Percentiles rank a stretch among this genome's conserved stretches.
Conservation (phyloP, 2,797 vertebrate genomes). For the Cirrhinus mrigala region DNA sequence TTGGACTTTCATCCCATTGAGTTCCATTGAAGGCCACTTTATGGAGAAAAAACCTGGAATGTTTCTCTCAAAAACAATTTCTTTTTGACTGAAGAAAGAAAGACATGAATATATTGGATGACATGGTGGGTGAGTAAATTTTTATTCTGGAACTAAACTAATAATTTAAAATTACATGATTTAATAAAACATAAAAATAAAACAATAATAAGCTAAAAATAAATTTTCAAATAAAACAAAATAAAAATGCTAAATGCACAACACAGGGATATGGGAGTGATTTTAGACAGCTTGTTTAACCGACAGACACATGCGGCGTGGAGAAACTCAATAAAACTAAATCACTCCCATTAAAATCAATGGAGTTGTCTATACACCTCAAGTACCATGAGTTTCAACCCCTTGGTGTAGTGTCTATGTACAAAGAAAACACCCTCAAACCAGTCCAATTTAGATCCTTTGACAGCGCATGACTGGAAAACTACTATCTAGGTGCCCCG, state of each 20-base stretch:
- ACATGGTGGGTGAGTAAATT: too few relatives aligned
- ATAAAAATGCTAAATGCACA: neutral
- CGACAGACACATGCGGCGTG: neutral
- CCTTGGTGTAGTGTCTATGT: neutral
- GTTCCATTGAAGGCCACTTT: too few relatives aligned
- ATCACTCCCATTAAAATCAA: neutral
- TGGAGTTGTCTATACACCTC: neutral
- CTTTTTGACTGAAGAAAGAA: too few relatives aligned
- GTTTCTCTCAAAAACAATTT: too few relatives aligned
- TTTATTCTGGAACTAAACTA: too few relatives aligned
- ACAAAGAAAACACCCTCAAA: slow-evolving; percentile 19
- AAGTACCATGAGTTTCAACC: neutral
- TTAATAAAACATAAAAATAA: too few relatives aligned
- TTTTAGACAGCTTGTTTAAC: neutral
- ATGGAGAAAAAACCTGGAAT: too few relatives aligned
- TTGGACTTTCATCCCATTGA: too few relatives aligned
- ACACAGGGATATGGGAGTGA: too few relatives aligned
- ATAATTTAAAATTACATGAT: neutral
- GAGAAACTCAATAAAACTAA: neutral
- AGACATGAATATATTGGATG: too few relatives aligned
- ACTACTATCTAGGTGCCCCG: slow-evolving; percentile 14
- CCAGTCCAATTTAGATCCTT: slow-evolving; percentile 3
- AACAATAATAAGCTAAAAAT: too few relatives aligned
- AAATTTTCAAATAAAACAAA: too few relatives aligned
- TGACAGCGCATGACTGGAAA: slow-evolving; percentile 1